Percentiles rank a stretch among this genome's conserved stretches.
These are phyloP conservation scores for Lottia scabra DNA, from an alignment of 2,888 invertebrate genomes.

Conservation along the genomic window DNA sequence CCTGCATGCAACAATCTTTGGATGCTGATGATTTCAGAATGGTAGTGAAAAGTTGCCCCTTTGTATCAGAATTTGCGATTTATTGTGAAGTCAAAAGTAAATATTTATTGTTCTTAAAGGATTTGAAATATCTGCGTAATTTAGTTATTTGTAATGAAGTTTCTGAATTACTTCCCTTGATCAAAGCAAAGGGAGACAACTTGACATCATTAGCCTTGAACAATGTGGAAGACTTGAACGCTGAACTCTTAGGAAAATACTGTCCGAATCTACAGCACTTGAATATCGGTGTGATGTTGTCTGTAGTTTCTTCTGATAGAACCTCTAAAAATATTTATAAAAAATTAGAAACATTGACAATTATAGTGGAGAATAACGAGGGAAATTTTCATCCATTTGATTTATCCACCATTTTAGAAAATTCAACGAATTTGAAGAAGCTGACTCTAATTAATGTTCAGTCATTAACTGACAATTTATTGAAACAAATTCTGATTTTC, in stretches of 20 bases:
- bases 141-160: slow-evolving; percentile 30
- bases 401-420: slow-evolving; percentile 17
- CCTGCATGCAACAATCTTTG: slow-evolving; percentile 24
- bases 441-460: slow-evolving; percentile 25
- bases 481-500: slow-evolving; percentile 9
- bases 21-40: slow-evolving; percentile 20
- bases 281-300: slow-evolving; percentile 18
- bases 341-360: slow-evolving; percentile 16
- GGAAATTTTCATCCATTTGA: slow-evolving; percentile 15
- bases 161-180: slow-evolving; percentile 31
- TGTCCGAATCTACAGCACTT: slow-evolving; percentile 32
- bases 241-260: slow-evolving; percentile 26
- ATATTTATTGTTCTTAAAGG: slow-evolving; percentile 18
- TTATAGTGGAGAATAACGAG: slow-evolving; percentile 22
- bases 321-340: slow-evolving; percentile 14
- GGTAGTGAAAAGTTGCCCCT: slow-evolving; percentile 23
- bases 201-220: slow-evolving; percentile 25
- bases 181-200: slow-evolving; percentile 22
- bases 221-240: slow-evolving; percentile 31
- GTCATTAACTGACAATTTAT: slow-evolving; percentile 20
- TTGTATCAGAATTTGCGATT: slow-evolving; percentile 19
- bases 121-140: slow-evolving; percentile 20
- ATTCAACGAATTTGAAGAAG: slow-evolving; percentile 18
- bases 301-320: slow-evolving; percentile 17
- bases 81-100: slow-evolving; percentile 15